Conservation (phyloP, 2,888 invertebrate species). For the Hydrotaea diabolus region DNA sequence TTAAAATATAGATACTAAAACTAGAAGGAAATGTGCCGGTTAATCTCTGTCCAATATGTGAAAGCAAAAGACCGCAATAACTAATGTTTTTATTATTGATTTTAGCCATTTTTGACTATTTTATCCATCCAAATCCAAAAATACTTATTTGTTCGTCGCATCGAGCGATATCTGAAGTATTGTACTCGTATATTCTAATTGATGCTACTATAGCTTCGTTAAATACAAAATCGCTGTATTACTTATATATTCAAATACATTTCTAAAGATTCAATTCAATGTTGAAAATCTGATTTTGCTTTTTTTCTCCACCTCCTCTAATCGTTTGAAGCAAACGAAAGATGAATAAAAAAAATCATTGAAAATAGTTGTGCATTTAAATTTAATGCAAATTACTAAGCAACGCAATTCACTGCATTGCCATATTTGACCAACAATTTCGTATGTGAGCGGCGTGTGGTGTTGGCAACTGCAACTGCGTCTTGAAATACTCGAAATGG, state of each 20-base stretch:
- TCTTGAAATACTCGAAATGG: conserved; percentile 60
- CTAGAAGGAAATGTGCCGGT: too few species aligned
- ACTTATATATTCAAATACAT: neutral
- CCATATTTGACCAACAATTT: conserved; percentile 64
- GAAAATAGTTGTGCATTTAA: conserved; percentile 41
- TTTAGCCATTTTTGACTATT: too few species aligned
- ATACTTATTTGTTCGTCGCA: too few species aligned
- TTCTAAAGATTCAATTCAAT: neutral
- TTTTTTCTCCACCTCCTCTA: neutral
- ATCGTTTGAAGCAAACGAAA: neutral
- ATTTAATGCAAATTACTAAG: conserved; percentile 62
- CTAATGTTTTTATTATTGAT: too few species aligned
- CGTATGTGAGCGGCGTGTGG: neutral
- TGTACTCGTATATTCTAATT: too few species aligned
- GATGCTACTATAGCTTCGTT: too few species aligned
- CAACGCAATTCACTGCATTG: conserved; percentile 45
- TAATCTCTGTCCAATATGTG: too few species aligned
- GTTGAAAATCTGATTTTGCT: neutral
- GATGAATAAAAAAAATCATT: conserved; percentile 4
- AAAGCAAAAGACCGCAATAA: too few species aligned
- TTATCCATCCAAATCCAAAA: too few species aligned
- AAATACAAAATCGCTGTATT: too few species aligned
- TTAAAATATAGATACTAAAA: too few species aligned
- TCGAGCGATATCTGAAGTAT: too few species aligned
- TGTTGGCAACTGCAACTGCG: conserved; percentile 36